phyloP scores from a whole-genome alignment of 1,140 invertebrate species.

The Lutraria rhynchaena region DNA sequence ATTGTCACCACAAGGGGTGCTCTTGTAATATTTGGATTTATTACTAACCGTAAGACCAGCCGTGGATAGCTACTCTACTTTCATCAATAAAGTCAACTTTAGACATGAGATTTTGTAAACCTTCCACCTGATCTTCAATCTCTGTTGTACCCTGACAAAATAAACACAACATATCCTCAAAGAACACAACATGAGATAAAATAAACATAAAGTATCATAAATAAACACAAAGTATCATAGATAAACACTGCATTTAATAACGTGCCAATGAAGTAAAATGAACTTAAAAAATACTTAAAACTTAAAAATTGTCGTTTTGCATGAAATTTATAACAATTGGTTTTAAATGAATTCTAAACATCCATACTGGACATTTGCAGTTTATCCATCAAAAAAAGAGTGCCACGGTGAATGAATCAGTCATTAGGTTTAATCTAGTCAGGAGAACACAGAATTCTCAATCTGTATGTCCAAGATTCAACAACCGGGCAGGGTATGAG shows the following conservation, averaged over 20 bases:
- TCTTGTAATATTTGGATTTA: too few species aligned
- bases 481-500: too few species aligned
- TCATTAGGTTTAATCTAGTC: too few species aligned
- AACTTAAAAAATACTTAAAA: neutral
- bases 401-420: too few species aligned
- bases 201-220: neutral
- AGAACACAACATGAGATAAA: too few species aligned
- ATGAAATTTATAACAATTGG: too few species aligned
- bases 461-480: too few species aligned
- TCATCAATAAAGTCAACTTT: slow-evolving; percentile 94
- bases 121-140: slow-evolving; percentile 97
- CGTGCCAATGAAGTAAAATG: neutral
- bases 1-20: too few species aligned
- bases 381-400: too few species aligned
- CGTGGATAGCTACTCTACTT: slow-evolving; percentile 95
- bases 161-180: neutral
- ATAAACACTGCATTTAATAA: neutral
- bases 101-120: slow-evolving; percentile 93
- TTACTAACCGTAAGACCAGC: slow-evolving; percentile 99
- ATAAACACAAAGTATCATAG: neutral
- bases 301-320: neutral
- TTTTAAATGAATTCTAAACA: too few species aligned
- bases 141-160: slow-evolving; percentile 95
- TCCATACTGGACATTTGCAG: too few species aligned
- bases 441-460: too few species aligned